These are phyloP conservation scores for Chondrilla cf. caribensis DNA, from an alignment of 37 sponge, comb jelly and placozoan genomes.

Conservation along the genomic window DNA sequence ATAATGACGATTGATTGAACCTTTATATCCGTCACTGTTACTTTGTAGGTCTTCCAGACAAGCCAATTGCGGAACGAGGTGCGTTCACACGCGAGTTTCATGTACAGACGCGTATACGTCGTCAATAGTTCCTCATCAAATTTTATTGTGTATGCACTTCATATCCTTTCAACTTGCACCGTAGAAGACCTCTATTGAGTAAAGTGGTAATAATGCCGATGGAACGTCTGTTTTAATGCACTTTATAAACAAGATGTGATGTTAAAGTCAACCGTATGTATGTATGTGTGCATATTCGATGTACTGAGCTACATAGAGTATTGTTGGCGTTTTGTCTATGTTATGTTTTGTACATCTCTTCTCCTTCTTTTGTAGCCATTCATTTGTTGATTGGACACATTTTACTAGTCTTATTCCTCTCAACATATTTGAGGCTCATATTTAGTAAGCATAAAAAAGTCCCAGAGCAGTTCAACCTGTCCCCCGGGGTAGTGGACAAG, in stretches of 20 bases:
- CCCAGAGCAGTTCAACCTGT: conserved; percentile 50
- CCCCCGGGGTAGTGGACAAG: conserved; percentile 41
- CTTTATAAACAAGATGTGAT: too few species aligned
- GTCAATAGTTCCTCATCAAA: too few species aligned
- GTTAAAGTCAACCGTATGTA: too few species aligned
- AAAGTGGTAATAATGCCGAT: too few species aligned
- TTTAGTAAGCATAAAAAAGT: conserved; percentile 44
- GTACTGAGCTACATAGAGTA: too few species aligned
- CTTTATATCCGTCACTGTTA: too few species aligned
- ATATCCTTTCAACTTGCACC: too few species aligned
- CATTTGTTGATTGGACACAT: conserved; percentile 41
- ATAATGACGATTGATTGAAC: too few species aligned
- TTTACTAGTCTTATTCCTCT: conserved; percentile 39
- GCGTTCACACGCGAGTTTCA: not conserved
- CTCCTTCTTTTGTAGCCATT: conserved; percentile 23
- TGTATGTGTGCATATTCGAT: too few species aligned
- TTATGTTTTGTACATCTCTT: not conserved
- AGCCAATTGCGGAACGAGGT: conserved; percentile 15
- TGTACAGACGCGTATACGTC: too few species aligned
- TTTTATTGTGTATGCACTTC: not conserved
- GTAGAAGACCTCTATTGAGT: too few species aligned
- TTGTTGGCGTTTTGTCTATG: not conserved
- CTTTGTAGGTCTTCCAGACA: conserved; percentile 9
- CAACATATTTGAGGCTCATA: conserved; percentile 52
- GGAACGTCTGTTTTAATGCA: not conserved